Percentiles rank a stretch among this genome's conserved stretches.
Conservation (phyloP, 2,113 vertebrate species). For the Lethenteron camtschaticum region DNA sequence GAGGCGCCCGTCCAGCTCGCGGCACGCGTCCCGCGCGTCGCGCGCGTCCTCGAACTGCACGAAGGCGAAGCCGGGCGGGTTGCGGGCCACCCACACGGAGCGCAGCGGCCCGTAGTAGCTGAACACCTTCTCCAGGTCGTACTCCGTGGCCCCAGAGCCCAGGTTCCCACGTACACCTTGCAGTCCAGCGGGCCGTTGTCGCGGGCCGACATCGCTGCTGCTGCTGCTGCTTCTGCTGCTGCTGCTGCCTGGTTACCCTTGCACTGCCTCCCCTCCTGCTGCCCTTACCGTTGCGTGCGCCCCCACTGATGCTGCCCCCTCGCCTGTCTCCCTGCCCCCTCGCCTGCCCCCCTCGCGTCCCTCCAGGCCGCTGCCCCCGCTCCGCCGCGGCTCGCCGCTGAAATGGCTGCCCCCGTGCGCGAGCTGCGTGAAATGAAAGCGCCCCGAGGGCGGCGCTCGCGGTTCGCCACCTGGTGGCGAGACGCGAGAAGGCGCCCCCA, state of each 20-base stretch:
- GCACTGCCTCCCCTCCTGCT: constrained; percentile 13
- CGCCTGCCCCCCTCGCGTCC: no score
- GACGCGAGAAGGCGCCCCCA: constrained; percentile 11
- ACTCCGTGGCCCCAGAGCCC: constrained; percentile 52
- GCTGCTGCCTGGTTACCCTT: not conserved
- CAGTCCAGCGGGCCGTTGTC: constrained; percentile 19
- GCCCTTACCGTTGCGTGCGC: constrained; percentile 13
- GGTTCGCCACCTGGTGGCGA: constrained; percentile 8
- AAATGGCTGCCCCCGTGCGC: constrained; percentile 11
- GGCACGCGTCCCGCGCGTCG: constrained; percentile 45
- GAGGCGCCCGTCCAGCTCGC: constrained; percentile 32
- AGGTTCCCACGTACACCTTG: constrained; percentile 60
- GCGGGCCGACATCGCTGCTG: constrained; percentile 12
- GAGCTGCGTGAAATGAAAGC: constrained; percentile 11
- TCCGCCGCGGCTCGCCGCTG: constrained; percentile 9
- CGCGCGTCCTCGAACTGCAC: constrained; percentile 48
- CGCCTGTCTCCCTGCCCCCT: no score
- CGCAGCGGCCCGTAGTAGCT: constrained; percentile 55
- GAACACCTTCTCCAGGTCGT: constrained; percentile 55
- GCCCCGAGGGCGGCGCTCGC: constrained; percentile 9
- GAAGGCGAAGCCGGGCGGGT: constrained; percentile 59
- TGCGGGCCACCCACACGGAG: constrained; percentile 62
- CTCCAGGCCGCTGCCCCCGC: constrained; percentile 1
- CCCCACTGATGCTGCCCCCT: not conserved
- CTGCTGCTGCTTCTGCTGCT: constrained; percentile 14